Evolutionary conservation across 2,113 vertebrate genomes (phyloP), one percentile per base, ranked within the genome.

Genomic region (Platanista minor): DNA sequence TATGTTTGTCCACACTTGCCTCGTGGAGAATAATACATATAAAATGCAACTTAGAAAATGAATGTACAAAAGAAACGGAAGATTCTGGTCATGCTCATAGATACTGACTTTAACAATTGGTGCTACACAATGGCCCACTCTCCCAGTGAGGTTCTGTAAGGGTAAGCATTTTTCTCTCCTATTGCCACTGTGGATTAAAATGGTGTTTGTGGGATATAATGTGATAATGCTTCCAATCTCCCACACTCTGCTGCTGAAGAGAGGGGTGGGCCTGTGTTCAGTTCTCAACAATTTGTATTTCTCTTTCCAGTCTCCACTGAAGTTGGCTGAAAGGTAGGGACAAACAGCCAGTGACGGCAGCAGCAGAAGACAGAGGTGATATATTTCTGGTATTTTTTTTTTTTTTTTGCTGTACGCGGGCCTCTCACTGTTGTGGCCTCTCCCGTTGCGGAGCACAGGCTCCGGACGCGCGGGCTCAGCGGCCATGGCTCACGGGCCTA

Each of bases 281-380:
- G 8, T 77, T 90, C 36, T 46, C 82, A 59, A 62, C 13, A 75
- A 94, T 72, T 41, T 93, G 3, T 43, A 52, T 91, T 83, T 92
- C 36, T 46, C 85, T 72, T 89, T 95, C 52, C 59, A 64, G 36
- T 77, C 20, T 90, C 31, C 66, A 72, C 0, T 27, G 43, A 93
- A 12, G 25, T 33, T 96, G 88, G 49, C 25, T 89, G n/a, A 90
- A 86, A 91, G 25, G 17, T 84, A 96, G 95, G 74, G 41, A 57
- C 57, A 81, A 91, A n/a, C 23, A 82, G 69, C 46, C 41, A 64
- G 11, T 25, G 69, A 84, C 15, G 61, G 86, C 39, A 61, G 57
- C 49, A 66, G 39, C 25, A 83, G 54, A 64, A 93, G 64, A 66
- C 23, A 90, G 93, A 72, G 43, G 75, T 46, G 80, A 97, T 69